Evolutionary conservation across 1,140 invertebrate genomes (phyloP), one percentile per base, ranked within the genome.

Genomic region (Pseudomyrmex flavicornis): DNA sequence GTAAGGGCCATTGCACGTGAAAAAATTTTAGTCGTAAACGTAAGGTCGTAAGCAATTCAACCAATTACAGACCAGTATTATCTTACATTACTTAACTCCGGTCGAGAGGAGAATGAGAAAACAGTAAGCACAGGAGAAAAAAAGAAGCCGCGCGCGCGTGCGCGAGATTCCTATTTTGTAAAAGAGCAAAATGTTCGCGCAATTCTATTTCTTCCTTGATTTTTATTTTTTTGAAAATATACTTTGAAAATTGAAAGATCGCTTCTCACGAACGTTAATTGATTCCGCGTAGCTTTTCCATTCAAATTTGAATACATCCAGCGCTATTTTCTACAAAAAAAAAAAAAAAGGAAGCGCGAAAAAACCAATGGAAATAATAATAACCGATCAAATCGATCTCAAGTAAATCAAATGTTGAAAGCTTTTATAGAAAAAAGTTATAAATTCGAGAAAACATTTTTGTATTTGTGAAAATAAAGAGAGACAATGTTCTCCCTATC

Each of bases 101-200:
- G 65, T 50, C 20, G 66, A 54, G 26, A 77, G 61, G 2, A 59
- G 76, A 61, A 70, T 52, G 7, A 76, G 54, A 59, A 86, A 79
- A 83, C 62, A 82, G 54, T 74, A 46, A 62, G 12, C 20, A 22
- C 3, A 50, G 48, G 56, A 17, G n/a, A 74, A 62, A 70, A 68
- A 65, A 69, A 70, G 76, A 72, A 80, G 12, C 54, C 65, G 44
- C 35, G 63, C 65, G 20, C 54, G 58, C 10, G 63, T 22, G 44
- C 35, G 35, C 48, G 15, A 44, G 50, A 80, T 59, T 72, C 54
- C 15, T 35, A 58, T 50, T 46, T 26, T 22, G 17, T 9, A 22
- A 54, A 48, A 48, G 15, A 65, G 59, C 20, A 26, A 70, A 70
- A 80, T 70, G 76, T 50, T 70, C 54, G 54, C 4, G 54, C 76